These are phyloP conservation scores for Macrosiphum euphorbiae DNA, from an alignment of 2,888 invertebrate genomes.

Conservation along the genomic window DNA sequence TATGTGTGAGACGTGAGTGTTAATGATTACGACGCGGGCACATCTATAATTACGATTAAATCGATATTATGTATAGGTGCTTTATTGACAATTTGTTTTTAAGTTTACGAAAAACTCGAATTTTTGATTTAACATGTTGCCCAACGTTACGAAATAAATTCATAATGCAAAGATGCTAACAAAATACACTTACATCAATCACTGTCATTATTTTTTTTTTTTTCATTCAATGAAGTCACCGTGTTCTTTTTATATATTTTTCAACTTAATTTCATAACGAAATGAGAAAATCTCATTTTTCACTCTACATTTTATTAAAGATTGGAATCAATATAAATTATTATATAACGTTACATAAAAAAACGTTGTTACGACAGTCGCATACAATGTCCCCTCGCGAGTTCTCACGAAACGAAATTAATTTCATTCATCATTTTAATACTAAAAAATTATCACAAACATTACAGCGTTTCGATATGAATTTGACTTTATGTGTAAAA, in stretches of 20 bases:
- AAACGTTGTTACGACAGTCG: background rate
- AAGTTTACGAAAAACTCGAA: background rate
- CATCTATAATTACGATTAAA: background rate
- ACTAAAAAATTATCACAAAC: background rate
- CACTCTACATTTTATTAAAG: slow-evolving; percentile 26
- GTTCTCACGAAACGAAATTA: background rate
- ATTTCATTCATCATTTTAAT: background rate
- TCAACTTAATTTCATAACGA: slow-evolving; percentile 40
- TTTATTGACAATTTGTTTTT: background rate
- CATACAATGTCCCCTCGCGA: background rate
- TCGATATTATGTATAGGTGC: background rate
- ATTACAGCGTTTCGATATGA: background rate
- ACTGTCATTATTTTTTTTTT: slow-evolving; percentile 51
- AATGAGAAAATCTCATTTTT: slow-evolving; percentile 52
- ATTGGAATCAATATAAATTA: slow-evolving; percentile 15
- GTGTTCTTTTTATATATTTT: slow-evolving; percentile 42
- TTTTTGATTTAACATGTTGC: slow-evolving; percentile 20
- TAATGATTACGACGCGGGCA: background rate
- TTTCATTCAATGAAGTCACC: slow-evolving; percentile 47
- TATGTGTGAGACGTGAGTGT: background rate
- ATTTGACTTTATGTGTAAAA: background rate
- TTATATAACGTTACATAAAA: background rate
- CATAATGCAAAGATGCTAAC: slow-evolving; percentile 37
- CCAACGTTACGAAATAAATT: slow-evolving; percentile 16
- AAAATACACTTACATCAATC: slow-evolving; percentile 58